These are phyloP conservation scores for Crambe crambe DNA, from an alignment of 37 sponge, comb jelly and placozoan genomes.

Conservation along the genomic window DNA sequence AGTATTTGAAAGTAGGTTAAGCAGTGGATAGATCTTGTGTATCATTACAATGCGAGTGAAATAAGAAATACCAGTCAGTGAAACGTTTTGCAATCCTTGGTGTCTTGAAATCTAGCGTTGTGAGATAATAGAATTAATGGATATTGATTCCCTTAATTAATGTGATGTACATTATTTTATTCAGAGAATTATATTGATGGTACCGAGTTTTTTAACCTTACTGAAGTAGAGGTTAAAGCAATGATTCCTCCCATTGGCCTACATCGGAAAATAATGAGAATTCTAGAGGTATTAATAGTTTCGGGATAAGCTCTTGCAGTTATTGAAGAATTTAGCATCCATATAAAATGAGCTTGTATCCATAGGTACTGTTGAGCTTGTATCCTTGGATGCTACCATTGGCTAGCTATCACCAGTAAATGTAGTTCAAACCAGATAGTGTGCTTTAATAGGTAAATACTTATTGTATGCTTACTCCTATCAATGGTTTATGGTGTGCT, in stretches of 20 bases:
- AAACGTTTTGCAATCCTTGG: no score
- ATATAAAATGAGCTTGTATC: no score
- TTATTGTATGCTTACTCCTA: neutral
- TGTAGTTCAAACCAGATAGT: no score
- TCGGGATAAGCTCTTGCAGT: no score
- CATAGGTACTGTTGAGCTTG: no score
- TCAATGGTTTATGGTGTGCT: neutral
- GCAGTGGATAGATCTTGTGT: no score
- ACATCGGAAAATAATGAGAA: neutral
- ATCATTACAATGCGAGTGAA: no score
- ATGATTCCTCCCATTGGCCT: neutral
- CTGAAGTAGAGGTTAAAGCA: neutral
- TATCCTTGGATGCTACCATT: neutral
- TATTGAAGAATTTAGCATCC: no score
- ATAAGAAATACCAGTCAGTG: no score
- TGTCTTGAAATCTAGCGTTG: no score
- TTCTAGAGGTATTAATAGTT: neutral
- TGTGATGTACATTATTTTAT: neutral
- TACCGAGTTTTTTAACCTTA: conserved; percentile 1
- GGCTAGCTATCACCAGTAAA: neutral
- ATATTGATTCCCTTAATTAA: neutral
- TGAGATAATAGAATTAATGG: neutral
- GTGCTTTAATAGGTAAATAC: no score
- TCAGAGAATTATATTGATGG: conserved; percentile 55
- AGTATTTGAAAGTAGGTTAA: no score